Evolutionary conservation across 2,888 invertebrate genomes (phyloP).

Genomic region (Chloroclysta siterata): DNA sequence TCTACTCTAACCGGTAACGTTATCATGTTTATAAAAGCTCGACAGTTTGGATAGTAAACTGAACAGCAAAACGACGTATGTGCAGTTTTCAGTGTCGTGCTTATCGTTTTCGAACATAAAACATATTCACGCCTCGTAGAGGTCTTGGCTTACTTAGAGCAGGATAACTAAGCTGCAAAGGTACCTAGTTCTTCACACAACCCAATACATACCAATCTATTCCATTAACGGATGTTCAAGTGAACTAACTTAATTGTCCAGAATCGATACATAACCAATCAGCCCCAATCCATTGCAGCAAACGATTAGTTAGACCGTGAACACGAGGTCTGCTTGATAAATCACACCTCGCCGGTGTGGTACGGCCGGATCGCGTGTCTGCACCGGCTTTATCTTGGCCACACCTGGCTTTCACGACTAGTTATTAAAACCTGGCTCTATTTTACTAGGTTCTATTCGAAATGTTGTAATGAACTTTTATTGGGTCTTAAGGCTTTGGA

Average conservation of each 20-base stretch:
- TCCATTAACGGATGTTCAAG: background rate
- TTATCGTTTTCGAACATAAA: too few relatives aligned
- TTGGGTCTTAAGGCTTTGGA: slow-evolving; percentile 17
- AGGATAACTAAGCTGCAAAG: background rate
- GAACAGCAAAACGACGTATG: background rate
- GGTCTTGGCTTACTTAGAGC: background rate
- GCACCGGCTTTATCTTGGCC: slow-evolving; percentile 56
- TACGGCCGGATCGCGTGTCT: slow-evolving; percentile 46
- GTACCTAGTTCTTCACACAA: background rate
- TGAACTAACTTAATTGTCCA: slow-evolving; percentile 11
- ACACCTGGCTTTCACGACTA: slow-evolving; percentile 60
- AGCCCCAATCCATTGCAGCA: slow-evolving; percentile 33
- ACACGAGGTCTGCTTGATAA: slow-evolving; percentile 43
- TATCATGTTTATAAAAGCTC: background rate
- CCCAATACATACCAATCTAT: background rate
- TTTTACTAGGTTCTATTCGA: slow-evolving; percentile 18
- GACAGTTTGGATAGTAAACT: background rate
- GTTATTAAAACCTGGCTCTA: slow-evolving; percentile 46
- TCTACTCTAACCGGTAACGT: background rate
- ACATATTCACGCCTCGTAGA: background rate
- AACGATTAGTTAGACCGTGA: slow-evolving; percentile 36
- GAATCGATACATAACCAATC: slow-evolving; percentile 31
- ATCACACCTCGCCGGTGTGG: slow-evolving; percentile 46
- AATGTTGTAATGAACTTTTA: slow-evolving; percentile 35
- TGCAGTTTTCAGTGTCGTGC: background rate